Base-by-base conservation (phyloP, 1,140 invertebrate species). In the Solenopsis invicta region DNA sequence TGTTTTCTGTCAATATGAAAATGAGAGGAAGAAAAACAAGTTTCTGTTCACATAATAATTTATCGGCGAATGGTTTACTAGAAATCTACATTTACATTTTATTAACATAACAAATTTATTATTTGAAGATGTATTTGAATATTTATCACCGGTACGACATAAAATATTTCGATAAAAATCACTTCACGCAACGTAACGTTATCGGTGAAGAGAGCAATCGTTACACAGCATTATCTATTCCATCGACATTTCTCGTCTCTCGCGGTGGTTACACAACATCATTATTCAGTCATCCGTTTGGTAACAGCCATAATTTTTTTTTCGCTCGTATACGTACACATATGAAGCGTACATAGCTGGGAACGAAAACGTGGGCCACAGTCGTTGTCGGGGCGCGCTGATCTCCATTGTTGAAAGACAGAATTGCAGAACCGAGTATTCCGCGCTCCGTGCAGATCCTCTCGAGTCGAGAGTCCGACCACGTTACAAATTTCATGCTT, bases 401-500 rank as follows among this genome's bases (percentile, higher is more conserved):
- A 78, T 78, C 59, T 66, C 61, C 29, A 78, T 78, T 78, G 76
- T 66, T 66, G 61, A 18, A n/a, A n/a, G 45, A 78, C 12, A 12
- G 76, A 78, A 78, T 76, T 76, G 37, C 54, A 61, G 54, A 76
- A 76, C 37, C 37, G 34, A 41, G 18, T 76, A 18, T 62, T 13
- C 56, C 24, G n/a, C 41, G 16, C 45, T 34, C 45, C 50, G n/a
- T 48, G 41, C 6, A 34, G 59, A 50, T 24, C 37, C 74, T 78
- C 45, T 78, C 61, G 45, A 75, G 52, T 66, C 45, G 61, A 66
- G 59, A 52, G 41, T 78, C 41, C 61, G 18, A 66, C 59, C 61
- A 18, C 24, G 76, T 78, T 78, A 78, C 61, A 66, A 78, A 78
- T 66, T 77, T 50, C 72, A 75, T 59, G 34, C 52, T 75, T 34